Percentiles rank a stretch among this genome's conserved stretches.
These are phyloP conservation scores for Cheracebus regulus DNA, from an alignment of 2,797 vertebrate species.

Conservation along the genomic window DNA sequence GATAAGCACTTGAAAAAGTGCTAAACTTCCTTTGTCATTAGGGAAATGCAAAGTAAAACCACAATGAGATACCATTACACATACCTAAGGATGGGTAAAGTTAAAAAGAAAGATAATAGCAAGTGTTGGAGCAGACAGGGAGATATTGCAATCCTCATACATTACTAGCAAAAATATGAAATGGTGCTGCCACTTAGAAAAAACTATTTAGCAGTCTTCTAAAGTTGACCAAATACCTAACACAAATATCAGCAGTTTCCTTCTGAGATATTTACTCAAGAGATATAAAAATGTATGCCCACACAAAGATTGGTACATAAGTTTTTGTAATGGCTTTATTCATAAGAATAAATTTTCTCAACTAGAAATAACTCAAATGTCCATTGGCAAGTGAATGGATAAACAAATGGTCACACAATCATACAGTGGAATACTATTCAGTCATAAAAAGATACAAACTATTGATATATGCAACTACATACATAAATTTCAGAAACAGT, in stretches of 20 bases:
- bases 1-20: not conserved
- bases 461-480: not conserved
- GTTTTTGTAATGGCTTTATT: not conserved
- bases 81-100: not conserved
- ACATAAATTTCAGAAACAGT: not conserved
- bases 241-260: not conserved
- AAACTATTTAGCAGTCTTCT: not conserved
- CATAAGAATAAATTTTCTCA: not conserved
- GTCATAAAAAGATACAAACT: not conserved
- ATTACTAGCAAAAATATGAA: not conserved
- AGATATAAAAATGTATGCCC: not conserved
- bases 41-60: not conserved
- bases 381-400: not conserved
- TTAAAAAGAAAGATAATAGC: not conserved
- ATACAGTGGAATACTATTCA: not conserved
- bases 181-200: not conserved
- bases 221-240: not conserved
- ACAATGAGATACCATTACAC: not conserved
- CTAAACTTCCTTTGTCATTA: not conserved
- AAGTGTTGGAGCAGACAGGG: not conserved
- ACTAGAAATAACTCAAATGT: not conserved
- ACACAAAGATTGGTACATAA: not conserved
- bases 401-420: not conserved
- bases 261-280: not conserved
- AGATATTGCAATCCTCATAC: not conserved